Evolutionary conservation across 2,113 vertebrate species (phyloP).

Genomic region (Melanerpes formicivorus): DNA sequence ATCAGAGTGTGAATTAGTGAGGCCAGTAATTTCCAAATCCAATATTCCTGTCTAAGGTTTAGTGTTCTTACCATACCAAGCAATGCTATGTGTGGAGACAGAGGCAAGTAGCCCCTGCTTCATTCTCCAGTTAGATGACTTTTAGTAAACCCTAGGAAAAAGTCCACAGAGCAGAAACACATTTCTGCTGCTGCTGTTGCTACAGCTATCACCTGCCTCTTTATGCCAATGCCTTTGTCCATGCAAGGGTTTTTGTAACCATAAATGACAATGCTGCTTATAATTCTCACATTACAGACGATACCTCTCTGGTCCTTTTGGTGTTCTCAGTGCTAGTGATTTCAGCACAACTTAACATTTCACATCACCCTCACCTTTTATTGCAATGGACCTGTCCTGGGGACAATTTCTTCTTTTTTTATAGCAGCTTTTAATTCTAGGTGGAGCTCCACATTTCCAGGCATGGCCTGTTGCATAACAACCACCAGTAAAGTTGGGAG

Average conservation of each 20-base stretch:
- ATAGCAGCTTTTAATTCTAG: background rate
- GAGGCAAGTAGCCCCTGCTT: background rate
- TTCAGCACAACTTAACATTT: constrained; percentile 25
- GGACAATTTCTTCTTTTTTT: constrained; percentile 34
- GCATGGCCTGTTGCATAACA: background rate
- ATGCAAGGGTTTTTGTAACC: background rate
- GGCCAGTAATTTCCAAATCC: background rate
- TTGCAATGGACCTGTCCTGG: constrained; percentile 19
- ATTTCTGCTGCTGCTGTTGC: background rate
- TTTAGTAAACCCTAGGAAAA: background rate
- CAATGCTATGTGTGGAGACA: background rate
- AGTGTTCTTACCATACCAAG: background rate
- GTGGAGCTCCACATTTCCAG: constrained; percentile 25
- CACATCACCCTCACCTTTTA: constrained; percentile 13
- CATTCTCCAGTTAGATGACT: background rate
- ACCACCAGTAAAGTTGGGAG: background rate
- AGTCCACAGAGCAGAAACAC: background rate
- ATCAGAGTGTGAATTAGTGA: background rate
- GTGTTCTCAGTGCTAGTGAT: background rate
- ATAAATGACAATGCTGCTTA: constrained; percentile 5
- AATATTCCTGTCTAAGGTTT: background rate
- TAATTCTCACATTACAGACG: background rate
- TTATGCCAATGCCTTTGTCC: constrained; percentile 25
- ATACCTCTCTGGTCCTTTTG: background rate
- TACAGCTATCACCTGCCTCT: constrained; percentile 10